Base-by-base conservation (phyloP, 2,888 invertebrate genomes). In the Drosophila leonis region DNA sequence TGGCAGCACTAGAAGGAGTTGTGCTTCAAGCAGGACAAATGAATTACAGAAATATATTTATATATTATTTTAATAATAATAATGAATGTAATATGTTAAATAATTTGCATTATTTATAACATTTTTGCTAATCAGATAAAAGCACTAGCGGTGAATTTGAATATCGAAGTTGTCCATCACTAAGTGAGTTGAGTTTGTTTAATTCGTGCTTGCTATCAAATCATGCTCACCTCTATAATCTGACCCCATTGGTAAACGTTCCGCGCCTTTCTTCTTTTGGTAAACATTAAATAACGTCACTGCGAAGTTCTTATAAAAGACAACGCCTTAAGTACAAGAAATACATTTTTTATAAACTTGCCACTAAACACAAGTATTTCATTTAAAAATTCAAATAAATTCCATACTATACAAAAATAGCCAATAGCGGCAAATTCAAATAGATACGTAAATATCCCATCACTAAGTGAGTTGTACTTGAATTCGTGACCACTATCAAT, bases 401-500 rank as follows among this genome's bases (percentile, higher is more conserved):
- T 9, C 2, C 0, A 18, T 31, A 4, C 18, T 31, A 18, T 12
- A 49, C 7, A 49, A 49, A 5, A 9, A 18, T 15, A 12, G 12
- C n/a, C 29, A 48, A 6, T 7, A 1, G 20, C 6, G 24, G 35
- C 15, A 52, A 35, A 52, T 52, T 52, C 51, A 52, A 52, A 35
- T 20, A 8, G 9, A 9, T n/a, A 18, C 18, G 31, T 6, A 52
- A 24, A 24, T 15, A 15, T 52, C 51, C 33, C 35, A 52, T 35
- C 51, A 13, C 33, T 35, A 52, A 35, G 2, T 5, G 15, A 35
- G 13, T 20, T 15, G 9, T 10, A 15, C 9, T 15, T 18, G 12
- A 18, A 18, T 27, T 54, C 54, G 35, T n/a, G 54, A 29, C 49
- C 37, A 41, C 51, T 60, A 29, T 52, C 42, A 56, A 7, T 39